Conservation (phyloP, 1,140 invertebrate species). For the Drosophila ambigua region DNA sequence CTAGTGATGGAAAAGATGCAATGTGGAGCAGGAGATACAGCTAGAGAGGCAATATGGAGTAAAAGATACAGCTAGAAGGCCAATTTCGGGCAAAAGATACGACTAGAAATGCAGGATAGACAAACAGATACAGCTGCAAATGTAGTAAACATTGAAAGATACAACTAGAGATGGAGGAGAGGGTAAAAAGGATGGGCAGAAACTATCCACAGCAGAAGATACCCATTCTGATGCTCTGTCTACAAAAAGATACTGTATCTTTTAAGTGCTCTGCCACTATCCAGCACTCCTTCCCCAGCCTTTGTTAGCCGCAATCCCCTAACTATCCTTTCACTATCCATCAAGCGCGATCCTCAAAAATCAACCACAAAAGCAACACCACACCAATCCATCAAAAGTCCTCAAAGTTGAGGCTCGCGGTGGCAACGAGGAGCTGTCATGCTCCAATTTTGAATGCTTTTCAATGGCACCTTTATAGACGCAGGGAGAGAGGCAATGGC, state of each 20-base stretch:
- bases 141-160: too few species aligned
- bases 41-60: not conserved
- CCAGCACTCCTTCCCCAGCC: not conserved
- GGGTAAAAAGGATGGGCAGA: too few species aligned
- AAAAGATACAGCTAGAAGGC: not conserved
- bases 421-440: conserved; percentile 33
- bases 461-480: conserved; percentile 64
- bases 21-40: not conserved
- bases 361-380: conserved; percentile 59
- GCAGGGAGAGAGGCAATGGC: too few species aligned
- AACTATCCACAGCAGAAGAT: too few species aligned
- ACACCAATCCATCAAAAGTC: conserved; percentile 63
- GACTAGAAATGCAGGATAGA: not conserved
- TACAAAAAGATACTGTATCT: not conserved
- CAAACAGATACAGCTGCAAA: not conserved
- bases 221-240: too few species aligned
- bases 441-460: conserved; percentile 78
- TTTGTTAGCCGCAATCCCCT: conserved; percentile 25
- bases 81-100: not conserved
- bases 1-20: too few species aligned
- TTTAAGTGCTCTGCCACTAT: not conserved
- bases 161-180: too few species aligned
- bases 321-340: conserved; percentile 54
- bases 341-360: conserved; percentile 42
- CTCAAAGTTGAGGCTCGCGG: conserved; percentile 33